Percentiles rank a stretch among this genome's conserved stretches.
These are phyloP conservation scores for Dromococcyx pavoninus DNA, from an alignment of 2,797 vertebrate species.

Conservation along the genomic window DNA sequence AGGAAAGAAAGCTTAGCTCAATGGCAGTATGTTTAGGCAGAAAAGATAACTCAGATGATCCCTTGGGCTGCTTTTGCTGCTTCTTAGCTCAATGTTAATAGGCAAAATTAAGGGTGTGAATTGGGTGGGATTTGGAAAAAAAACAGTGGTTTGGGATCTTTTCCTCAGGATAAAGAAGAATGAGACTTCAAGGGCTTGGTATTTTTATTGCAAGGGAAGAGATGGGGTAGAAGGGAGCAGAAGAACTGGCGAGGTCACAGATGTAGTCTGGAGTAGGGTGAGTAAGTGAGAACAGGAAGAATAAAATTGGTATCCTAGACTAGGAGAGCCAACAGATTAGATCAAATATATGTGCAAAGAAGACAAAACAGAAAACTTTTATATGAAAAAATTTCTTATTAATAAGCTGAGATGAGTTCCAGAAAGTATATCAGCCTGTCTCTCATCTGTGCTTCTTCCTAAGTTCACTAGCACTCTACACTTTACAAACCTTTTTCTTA, in stretches of 20 bases:
- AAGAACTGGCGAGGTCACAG: background rate
- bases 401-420: background rate
- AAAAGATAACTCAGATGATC: background rate
- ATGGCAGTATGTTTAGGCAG: background rate
- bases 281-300: conserved; percentile 36
- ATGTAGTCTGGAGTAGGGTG: background rate
- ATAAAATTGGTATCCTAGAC: background rate
- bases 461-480: conserved; percentile 6
- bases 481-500: conserved; percentile 23
- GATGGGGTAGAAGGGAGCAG: background rate
- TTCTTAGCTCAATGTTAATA: background rate
- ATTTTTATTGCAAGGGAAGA: background rate
- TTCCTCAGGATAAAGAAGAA: background rate
- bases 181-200: background rate
- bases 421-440: background rate
- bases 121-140: background rate
- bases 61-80: background rate
- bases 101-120: background rate
- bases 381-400: background rate
- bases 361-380: conserved; percentile 46
- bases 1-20: background rate
- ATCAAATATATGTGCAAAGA: conserved; percentile 44
- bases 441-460: background rate
- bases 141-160: background rate
- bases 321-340: conserved; percentile 18